Percentiles rank a stretch among this genome's conserved stretches.
Conservation (phyloP, 2,888 invertebrate genomes). For the Dynastes tityus region DNA sequence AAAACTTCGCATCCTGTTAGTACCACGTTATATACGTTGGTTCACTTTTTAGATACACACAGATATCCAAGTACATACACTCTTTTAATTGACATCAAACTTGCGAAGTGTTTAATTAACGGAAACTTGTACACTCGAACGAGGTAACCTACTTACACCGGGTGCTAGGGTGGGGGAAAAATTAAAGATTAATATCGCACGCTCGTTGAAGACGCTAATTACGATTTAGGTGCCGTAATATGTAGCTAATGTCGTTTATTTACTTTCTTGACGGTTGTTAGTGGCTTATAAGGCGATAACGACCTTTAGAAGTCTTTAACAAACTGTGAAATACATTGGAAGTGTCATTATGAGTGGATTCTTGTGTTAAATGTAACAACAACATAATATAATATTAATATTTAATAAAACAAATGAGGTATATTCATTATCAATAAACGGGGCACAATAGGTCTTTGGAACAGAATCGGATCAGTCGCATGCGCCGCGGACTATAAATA, state of each 20-base stretch:
- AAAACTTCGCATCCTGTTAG: too few species aligned
- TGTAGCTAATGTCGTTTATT: background rate
- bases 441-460: too few species aligned
- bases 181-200: slow-evolving; percentile 34
- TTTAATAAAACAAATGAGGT: too few species aligned
- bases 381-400: too few species aligned
- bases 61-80: too few species aligned
- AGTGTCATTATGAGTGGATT: background rate
- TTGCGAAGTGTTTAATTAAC: slow-evolving; percentile 19
- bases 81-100: slow-evolving; percentile 25
- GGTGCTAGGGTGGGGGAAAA: background rate
- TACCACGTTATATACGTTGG: too few species aligned
- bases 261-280: background rate
- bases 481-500: too few species aligned
- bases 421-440: too few species aligned
- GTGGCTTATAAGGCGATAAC: background rate
- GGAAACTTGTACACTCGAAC: slow-evolving; percentile 15
- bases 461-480: too few species aligned
- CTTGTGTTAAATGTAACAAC: too few species aligned
- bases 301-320: background rate
- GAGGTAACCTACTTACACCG: slow-evolving; percentile 27
- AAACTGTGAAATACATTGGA: background rate
- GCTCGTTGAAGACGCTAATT: slow-evolving; percentile 7
- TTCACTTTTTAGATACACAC: too few species aligned
- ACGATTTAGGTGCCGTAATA: background rate